Conservation (phyloP, 35 echinoderm and acorn worm species). For the Heliocidaris tuberculata region DNA sequence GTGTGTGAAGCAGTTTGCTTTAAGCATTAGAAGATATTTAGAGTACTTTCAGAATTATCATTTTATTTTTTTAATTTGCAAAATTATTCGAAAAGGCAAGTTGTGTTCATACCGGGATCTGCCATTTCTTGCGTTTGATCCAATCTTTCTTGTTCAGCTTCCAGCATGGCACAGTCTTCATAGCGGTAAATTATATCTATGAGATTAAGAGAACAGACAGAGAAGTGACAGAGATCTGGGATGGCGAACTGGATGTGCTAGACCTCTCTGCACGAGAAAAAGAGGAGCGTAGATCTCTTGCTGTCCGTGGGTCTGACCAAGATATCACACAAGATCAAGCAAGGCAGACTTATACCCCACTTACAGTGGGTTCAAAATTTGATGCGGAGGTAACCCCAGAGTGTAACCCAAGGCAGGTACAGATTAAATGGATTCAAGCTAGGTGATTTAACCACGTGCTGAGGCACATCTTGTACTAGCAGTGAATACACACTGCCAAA, state of each 20-base stretch:
- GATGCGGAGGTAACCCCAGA: too few species aligned
- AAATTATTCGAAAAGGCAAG: not conserved
- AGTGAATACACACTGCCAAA: too few species aligned
- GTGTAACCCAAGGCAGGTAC: too few species aligned
- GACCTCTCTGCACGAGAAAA: not conserved
- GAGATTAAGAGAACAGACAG: not conserved
- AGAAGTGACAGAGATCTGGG: not conserved
- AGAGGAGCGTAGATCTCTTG: not conserved
- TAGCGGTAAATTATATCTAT: conserved; percentile 1
- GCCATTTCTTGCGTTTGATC: conserved; percentile 3
- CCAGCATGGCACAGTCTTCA: not conserved
- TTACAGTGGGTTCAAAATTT: not conserved
- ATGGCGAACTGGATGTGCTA: not conserved
- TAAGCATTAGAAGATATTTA: not conserved
- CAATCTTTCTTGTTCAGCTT: not conserved
- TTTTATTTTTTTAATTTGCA: not conserved
- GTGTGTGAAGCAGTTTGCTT: not conserved
- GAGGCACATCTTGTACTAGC: too few species aligned
- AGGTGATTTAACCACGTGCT: too few species aligned
- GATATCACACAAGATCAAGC: not conserved
- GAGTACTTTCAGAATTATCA: not conserved
- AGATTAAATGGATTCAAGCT: too few species aligned
- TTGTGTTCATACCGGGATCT: not conserved
- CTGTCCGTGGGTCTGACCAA: not conserved
- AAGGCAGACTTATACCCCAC: not conserved